Percentiles rank a stretch among this genome's conserved stretches.
These are phyloP conservation scores for Euphydryas editha DNA, from an alignment of 2,888 invertebrate genomes.

Conservation along the genomic window DNA sequence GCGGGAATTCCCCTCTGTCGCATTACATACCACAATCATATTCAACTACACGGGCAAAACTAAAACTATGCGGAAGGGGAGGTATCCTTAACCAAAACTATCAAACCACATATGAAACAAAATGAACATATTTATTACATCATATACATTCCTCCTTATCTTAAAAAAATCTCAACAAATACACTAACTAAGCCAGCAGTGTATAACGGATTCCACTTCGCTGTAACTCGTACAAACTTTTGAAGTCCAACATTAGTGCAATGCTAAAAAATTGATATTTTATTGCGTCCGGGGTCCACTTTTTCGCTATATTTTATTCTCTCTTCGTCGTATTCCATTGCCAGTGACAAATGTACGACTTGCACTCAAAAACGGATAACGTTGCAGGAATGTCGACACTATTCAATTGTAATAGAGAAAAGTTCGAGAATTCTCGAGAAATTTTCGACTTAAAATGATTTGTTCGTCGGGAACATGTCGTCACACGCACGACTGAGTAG, in stretches of 20 bases:
- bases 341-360: conserved; percentile 38
- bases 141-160: conserved; percentile 30
- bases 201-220: conserved; percentile 27
- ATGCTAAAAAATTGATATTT: conserved; percentile 79
- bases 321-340: conserved; percentile 62
- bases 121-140: neutral
- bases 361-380: conserved; percentile 10
- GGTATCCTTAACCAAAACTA: conserved; percentile 23
- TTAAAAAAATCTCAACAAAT: no score
- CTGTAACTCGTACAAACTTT: neutral
- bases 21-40: conserved; percentile 48
- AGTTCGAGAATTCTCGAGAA: conserved; percentile 20
- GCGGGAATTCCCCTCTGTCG: conserved; percentile 42
- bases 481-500: conserved; percentile 76
- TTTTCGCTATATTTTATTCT: conserved; percentile 78
- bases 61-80: conserved; percentile 65
- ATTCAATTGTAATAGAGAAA: conserved; percentile 37
- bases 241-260: conserved; percentile 38
- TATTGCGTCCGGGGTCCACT: conserved; percentile 77
- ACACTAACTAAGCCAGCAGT: conserved; percentile 42
- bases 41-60: conserved; percentile 53
- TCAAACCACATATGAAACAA: conserved; percentile 8
- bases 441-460: conserved; percentile 46
- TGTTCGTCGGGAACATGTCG: conserved; percentile 58
- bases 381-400: conserved; percentile 44